Conservation (phyloP, 2,888 invertebrate species). For the Yponomeuta evonymella region DNA sequence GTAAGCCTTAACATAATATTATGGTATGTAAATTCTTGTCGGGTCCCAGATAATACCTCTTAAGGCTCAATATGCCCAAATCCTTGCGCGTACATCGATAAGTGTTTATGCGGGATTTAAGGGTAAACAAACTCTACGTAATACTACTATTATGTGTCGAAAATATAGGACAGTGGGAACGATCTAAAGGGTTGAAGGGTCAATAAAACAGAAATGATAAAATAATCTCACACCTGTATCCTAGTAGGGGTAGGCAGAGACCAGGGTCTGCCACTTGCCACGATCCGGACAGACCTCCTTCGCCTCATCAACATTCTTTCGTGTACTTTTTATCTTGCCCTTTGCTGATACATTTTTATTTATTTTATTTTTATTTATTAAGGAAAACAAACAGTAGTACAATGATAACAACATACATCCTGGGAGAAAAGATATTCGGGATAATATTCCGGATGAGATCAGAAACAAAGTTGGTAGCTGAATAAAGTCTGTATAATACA, state of each 20-base stretch:
- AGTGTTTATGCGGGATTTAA: background rate
- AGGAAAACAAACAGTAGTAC: too few relatives aligned
- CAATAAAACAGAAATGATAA: background rate
- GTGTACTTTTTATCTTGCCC: too few relatives aligned
- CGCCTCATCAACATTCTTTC: too few relatives aligned
- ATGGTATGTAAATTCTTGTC: background rate
- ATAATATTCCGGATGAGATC: constrained; percentile 2
- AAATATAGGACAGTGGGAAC: background rate
- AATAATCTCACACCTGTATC: too few relatives aligned
- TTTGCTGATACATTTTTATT: too few relatives aligned
- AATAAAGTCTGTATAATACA: background rate
- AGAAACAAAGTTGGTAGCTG: background rate
- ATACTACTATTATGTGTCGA: background rate
- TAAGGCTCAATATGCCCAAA: background rate
- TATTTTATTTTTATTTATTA: too few relatives aligned
- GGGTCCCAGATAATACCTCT: background rate
- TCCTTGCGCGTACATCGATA: background rate
- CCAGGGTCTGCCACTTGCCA: too few relatives aligned
- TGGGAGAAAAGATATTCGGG: too few relatives aligned
- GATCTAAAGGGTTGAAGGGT: background rate
- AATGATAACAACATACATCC: too few relatives aligned
- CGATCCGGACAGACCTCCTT: background rate
- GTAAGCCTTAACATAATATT: background rate
- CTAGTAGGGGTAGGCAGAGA: too few relatives aligned
- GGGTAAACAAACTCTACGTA: constrained; percentile 1